Evolutionary conservation across 2,113 vertebrate species (phyloP), one percentile per base, ranked within the genome.

Genomic region (Cochlearius cochlearius): DNA sequence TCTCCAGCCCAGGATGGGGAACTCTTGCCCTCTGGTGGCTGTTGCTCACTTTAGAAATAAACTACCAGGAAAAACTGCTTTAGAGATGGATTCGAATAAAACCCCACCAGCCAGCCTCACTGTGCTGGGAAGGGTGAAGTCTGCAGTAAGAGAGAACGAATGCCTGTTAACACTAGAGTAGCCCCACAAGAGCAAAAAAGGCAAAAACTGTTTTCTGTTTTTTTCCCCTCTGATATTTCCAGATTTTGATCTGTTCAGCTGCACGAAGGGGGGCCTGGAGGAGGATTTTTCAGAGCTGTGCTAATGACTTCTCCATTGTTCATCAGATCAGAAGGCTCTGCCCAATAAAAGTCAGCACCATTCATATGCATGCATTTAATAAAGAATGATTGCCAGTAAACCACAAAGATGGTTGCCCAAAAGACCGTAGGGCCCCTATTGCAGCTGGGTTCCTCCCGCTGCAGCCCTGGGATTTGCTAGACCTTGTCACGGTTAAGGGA

Each of bases 11-110:
- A 15, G 55, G 32, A 29, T 10, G 41, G 36, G 53, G 32, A 15
- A 59, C 34, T 88, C 64, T 83, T 84, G 93, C 93, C 93, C 83
- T 95, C 94, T 95, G 41, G 30, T 95, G 95, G 95, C 47, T 58
- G 38, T 3, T 86, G 39, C 1, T 67, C 41, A 13, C 34, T 15
- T 8, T 12, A 32, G 9, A 64, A 38, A 41, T 9, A 16, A 69
- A 29, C 6, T 26, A 30, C 3, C 18, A 30, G 18, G n/a, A 21
- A 76, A 91, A 89, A 17, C 12, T 11, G 12, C 16, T 43, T 36
- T 18, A 17, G 8, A 82, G 22, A 4, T 34, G 74, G 41, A 34
- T 43, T 20, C 38, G 32, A 29, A 50, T 25, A 12, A 49, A 49
- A 11, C 15, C 4, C 21, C 36, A 27, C 1, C 56, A 83, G n/a